phyloP scores from a whole-genome alignment of 2,113 vertebrate species.

The pig (Sus scrofa) region DNA sequence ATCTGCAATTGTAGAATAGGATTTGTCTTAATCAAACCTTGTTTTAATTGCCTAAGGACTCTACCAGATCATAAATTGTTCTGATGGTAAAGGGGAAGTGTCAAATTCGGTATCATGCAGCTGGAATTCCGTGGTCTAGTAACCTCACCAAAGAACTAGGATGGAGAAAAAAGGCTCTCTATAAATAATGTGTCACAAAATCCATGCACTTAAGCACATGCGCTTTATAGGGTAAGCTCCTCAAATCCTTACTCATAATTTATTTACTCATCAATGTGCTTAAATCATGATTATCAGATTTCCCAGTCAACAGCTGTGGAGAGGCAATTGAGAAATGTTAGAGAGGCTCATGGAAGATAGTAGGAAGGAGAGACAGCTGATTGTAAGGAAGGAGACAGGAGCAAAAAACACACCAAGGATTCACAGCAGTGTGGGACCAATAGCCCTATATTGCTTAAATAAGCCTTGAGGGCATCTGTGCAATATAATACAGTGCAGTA shows the following conservation, averaged over 20 bases:
- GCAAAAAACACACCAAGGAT: background rate
- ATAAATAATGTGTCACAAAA: constrained; percentile 59
- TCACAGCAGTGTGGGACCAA: background rate
- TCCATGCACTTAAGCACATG: constrained; percentile 29
- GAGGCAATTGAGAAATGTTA: constrained; percentile 57
- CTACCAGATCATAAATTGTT: constrained; percentile 34
- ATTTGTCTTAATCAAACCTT: constrained; percentile 57
- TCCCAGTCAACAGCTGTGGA: constrained; percentile 7
- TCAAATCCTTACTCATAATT: constrained; percentile 65
- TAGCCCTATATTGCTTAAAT: constrained; percentile 46
- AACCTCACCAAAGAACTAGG: constrained; percentile 28
- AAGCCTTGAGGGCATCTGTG: constrained; percentile 1
- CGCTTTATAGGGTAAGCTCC: constrained; percentile 53
- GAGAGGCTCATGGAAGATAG: constrained; percentile 37
- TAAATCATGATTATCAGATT: constrained; percentile 60
- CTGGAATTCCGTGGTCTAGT: constrained; percentile 49
- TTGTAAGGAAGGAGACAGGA: background rate
- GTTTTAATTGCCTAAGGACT: constrained; percentile 41
- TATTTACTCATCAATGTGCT: constrained; percentile 53
- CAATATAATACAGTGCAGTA: constrained; percentile 30
- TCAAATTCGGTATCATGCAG: constrained; percentile 54
- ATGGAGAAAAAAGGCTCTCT: constrained; percentile 57
- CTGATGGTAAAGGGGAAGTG: constrained; percentile 33
- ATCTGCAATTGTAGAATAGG: constrained; percentile 32
- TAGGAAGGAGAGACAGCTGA: constrained; percentile 18